Evolutionary conservation across 2,113 vertebrate species (phyloP).

Genomic region (Zosterops hypoxanthus): DNA sequence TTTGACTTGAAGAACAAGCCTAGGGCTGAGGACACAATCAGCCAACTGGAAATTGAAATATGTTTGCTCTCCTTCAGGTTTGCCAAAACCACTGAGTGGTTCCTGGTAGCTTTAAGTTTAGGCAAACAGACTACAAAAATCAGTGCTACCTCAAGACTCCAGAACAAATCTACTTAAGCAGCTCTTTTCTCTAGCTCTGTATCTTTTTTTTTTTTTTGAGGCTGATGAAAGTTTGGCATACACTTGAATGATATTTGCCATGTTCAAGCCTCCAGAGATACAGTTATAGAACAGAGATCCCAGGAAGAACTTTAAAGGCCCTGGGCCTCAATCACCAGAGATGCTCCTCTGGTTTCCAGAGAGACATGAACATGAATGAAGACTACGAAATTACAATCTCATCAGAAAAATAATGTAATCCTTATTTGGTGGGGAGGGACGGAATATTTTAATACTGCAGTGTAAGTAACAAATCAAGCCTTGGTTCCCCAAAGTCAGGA

Average conservation of each 20-base stretch:
- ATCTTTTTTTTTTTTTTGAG: background rate
- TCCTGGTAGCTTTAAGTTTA: background rate
- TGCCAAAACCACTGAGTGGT: background rate
- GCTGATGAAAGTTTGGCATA: background rate
- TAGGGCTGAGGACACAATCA: background rate
- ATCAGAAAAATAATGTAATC: background rate
- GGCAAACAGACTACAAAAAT: background rate
- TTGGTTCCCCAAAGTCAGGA: background rate
- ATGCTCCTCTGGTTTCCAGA: background rate
- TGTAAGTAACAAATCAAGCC: background rate
- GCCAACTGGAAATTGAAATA: background rate
- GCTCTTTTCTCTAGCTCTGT: background rate
- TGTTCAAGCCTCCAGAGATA: background rate
- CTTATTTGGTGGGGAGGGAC: background rate
- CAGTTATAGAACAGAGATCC: background rate
- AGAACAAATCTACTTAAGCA: background rate
- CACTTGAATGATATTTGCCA: background rate
- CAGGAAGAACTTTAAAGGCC: background rate
- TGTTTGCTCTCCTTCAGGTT: background rate
- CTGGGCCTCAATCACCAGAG: background rate
- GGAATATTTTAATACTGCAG: background rate
- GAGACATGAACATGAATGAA: background rate
- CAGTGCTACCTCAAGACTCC: background rate
- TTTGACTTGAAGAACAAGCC: background rate
- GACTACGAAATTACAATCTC: background rate